phyloP scores from a whole-genome alignment of 1,140 invertebrate genomes.

The Megathymus violae region DNA sequence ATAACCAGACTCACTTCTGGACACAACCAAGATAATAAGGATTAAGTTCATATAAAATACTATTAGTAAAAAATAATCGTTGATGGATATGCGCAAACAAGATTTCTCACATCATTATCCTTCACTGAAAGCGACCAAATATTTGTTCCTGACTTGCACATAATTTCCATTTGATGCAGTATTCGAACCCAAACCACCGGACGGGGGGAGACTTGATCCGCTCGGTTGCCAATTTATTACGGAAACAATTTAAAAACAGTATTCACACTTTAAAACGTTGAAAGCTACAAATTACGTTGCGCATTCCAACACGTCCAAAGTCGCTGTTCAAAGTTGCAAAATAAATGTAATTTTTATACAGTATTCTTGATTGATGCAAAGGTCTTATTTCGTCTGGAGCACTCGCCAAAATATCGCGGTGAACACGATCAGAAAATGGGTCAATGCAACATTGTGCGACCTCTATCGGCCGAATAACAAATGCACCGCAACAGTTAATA shows the following conservation, averaged over 20 bases:
- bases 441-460: slow-evolving; percentile 71
- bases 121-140: too few species aligned
- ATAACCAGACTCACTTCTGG: too few species aligned
- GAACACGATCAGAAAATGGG: slow-evolving; percentile 60
- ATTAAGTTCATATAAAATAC: too few species aligned
- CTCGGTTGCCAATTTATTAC: background rate
- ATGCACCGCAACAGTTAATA: slow-evolving; percentile 68
- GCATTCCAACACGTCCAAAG: slow-evolving; percentile 18
- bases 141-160: too few species aligned
- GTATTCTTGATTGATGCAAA: slow-evolving; percentile 42
- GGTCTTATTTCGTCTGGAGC: slow-evolving; percentile 68
- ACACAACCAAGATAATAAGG: too few species aligned
- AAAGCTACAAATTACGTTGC: slow-evolving; percentile 9
- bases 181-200: too few species aligned
- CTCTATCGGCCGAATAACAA: slow-evolving; percentile 50
- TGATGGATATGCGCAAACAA: too few species aligned
- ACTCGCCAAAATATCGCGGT: slow-evolving; percentile 66
- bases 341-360: slow-evolving; percentile 31
- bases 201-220: too few species aligned
- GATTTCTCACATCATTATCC: too few species aligned
- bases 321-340: slow-evolving; percentile 4
- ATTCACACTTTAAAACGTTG: slow-evolving; percentile 5
- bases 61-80: too few species aligned
- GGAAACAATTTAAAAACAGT: slow-evolving; percentile 12
- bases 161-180: too few species aligned